These are phyloP conservation scores for Ammodytes dubius DNA, from an alignment of 2,113 vertebrate genomes.

Conservation along the genomic window DNA sequence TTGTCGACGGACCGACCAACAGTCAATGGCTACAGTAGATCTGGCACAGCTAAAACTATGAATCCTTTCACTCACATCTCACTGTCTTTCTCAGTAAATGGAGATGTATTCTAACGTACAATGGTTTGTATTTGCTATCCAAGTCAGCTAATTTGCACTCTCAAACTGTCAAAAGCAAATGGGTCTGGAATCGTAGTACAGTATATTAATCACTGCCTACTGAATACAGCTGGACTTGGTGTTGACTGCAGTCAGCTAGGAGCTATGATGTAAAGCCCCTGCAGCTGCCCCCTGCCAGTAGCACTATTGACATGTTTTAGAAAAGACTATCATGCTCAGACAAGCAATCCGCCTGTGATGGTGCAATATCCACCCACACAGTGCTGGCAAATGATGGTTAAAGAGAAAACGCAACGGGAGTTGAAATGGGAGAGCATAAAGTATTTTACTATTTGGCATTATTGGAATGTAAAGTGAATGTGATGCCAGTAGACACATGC, in stretches of 20 bases:
- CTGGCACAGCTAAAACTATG: too few relatives aligned
- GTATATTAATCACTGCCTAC: slow-evolving; percentile 21
- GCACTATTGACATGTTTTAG: slow-evolving; percentile 50
- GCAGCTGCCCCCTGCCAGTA: slow-evolving; percentile 39
- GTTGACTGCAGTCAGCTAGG: slow-evolving; percentile 22
- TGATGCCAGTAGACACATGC: not conserved
- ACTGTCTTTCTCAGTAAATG: too few relatives aligned
- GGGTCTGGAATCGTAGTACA: not conserved
- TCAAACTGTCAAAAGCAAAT: slow-evolving; percentile 21
- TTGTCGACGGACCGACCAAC: too few relatives aligned
- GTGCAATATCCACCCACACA: slow-evolving; percentile 25
- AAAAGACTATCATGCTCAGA: slow-evolving; percentile 56
- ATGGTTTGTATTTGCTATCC: too few relatives aligned
- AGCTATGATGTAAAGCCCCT: slow-evolving; percentile 19
- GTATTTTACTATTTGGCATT: slow-evolving; percentile 8
- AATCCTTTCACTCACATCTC: too few relatives aligned
- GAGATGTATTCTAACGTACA: too few relatives aligned
- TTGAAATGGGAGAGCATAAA: not conserved
- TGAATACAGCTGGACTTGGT: slow-evolving; percentile 25
- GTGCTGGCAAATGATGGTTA: not conserved
- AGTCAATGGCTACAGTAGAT: too few relatives aligned
- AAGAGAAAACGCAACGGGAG: slow-evolving; percentile 1
- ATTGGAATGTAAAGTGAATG: slow-evolving; percentile 16
- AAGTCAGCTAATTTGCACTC: slow-evolving; percentile 13
- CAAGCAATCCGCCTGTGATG: slow-evolving; percentile 34